Base-by-base conservation (phyloP, 2,113 vertebrate species). In the Ammospiza caudacuta region DNA sequence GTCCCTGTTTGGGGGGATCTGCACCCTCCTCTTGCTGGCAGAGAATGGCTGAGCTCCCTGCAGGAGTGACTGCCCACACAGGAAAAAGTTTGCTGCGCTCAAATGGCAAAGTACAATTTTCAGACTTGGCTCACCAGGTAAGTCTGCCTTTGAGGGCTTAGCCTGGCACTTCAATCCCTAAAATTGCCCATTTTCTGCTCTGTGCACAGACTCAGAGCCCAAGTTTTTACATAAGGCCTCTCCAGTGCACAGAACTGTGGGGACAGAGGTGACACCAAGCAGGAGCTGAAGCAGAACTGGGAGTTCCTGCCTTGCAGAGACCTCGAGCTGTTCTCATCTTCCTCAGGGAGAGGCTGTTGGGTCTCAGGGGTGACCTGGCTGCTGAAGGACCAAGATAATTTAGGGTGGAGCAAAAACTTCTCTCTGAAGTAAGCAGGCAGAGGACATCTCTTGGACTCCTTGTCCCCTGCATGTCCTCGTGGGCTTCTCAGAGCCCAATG, bases 161-260 rank as follows among this genome's bases (percentile, higher is more conserved):
- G 54, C 31, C 66, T 73, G 87, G 51, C 70, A 58, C 81, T 84
- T 44, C 66, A 89, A 92, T 91, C 87, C 87, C 66, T 83, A 59
- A 95, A 94, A 83, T 66, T 55, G 59, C 24, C 46, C 21, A 83
- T 96, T 97, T 95, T 94, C 78, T 95, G 87, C 87, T 89, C 92
- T 55, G 27, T 41, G 16, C 35, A 52, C 15, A 82, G 67, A 39
- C 37, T 83, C 67, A 1, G 39, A 46, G 16, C 37, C 75, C 59
- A n/a, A 13, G 37, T 69, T 85, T 69, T 31, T 85, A 73, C 58
- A 25, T 31, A 64, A 75, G 47, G 19, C 63, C 59, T 76, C 10
- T 5, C 23, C 57, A 37, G 24, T 43, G 35, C 87, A 78, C 47
- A 61, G 49, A 33, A 24, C 39, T 67, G 43, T 77, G 90, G 63